These are phyloP conservation scores for Scaptomyza tumidula DNA, from an alignment of 2,888 invertebrate genomes.

Conservation along the genomic window DNA sequence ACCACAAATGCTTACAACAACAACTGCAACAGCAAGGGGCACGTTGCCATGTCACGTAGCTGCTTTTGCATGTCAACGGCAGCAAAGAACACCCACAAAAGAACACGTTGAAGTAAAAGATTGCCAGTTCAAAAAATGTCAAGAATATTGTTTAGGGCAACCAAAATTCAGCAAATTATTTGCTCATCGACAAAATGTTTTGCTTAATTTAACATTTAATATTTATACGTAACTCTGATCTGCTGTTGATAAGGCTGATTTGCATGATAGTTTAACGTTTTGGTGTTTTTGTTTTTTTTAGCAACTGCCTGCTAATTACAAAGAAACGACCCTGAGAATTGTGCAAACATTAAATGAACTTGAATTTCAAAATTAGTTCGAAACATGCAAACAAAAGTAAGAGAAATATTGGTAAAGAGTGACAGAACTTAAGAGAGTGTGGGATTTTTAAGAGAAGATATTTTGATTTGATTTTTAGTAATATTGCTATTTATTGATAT, in stretches of 20 bases:
- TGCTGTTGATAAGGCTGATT: constrained; percentile 5
- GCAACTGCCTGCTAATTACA: constrained; percentile 41
- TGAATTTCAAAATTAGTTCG: constrained; percentile 17
- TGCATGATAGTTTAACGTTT: constrained; percentile 24
- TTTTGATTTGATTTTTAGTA: too few relatives aligned
- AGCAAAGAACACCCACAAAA: constrained; percentile 12
- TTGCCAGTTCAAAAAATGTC: constrained; percentile 35
- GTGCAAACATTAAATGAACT: constrained; percentile 34
- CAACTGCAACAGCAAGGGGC: constrained; percentile 45
- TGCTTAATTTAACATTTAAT: constrained; percentile 9
- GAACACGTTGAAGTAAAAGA: constrained; percentile 23
- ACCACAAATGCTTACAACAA: constrained; percentile 24
- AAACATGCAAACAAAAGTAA: constrained; percentile 3
- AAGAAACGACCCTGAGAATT: constrained; percentile 27
- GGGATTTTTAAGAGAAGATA: not conserved
- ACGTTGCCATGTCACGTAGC: constrained; percentile 76
- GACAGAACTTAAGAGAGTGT: not conserved
- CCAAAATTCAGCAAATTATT: not conserved
- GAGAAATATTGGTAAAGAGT: not conserved
- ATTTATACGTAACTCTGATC: not conserved
- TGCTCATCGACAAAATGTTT: constrained; percentile 15
- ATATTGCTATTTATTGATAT: too few relatives aligned
- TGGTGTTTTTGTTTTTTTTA: too few relatives aligned
- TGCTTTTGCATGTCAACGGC: constrained; percentile 78
- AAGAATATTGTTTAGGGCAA: constrained; percentile 39